phyloP scores from a whole-genome alignment of 2,113 vertebrate species.

The Nesospiza acunhae region DNA sequence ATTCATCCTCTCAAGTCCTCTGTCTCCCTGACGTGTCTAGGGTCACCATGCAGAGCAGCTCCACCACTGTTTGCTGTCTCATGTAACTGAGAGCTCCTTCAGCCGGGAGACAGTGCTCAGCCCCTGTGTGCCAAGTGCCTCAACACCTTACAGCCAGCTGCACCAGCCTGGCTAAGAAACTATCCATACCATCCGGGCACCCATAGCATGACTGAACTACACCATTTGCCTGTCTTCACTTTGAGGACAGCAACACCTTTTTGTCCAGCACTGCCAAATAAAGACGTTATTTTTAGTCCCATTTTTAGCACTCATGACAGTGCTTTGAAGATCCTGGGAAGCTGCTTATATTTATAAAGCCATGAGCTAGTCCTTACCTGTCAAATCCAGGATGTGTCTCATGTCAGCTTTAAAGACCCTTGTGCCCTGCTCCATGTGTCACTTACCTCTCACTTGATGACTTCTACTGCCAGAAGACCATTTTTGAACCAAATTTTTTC shows the following conservation, averaged over 20 bases:
- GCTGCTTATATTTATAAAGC: not conserved
- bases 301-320: not conserved
- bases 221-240: not conserved
- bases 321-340: not conserved
- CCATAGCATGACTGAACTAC: not conserved
- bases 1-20: not conserved
- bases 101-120: not conserved
- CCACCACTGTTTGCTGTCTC: not conserved
- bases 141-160: not conserved
- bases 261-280: not conserved
- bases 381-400: not conserved
- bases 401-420: not conserved
- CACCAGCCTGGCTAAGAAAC: not conserved
- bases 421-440: not conserved
- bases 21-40: accelerated
- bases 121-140: not conserved
- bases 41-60: not conserved
- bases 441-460: not conserved
- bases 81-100: not conserved
- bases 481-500: not conserved
- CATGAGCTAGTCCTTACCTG: not conserved
- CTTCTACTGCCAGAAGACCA: not conserved
- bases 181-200: accelerated
- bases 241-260: not conserved
- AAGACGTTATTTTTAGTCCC: accelerated